Evolutionary conservation across 2,113 vertebrate genomes (phyloP).

Genomic region (Tautogolabrus adspersus): DNA sequence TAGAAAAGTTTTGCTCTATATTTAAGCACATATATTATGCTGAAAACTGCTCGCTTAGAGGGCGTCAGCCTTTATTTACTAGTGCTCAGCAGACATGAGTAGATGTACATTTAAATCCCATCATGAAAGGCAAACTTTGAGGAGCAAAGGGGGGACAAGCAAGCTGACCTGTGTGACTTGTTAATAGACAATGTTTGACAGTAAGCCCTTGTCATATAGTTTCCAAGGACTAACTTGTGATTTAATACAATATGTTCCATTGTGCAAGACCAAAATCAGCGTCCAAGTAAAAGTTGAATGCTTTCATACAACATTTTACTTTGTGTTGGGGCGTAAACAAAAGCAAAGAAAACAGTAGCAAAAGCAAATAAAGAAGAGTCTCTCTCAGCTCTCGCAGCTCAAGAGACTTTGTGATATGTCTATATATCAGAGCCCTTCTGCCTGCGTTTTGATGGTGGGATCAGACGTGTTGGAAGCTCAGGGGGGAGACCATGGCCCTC

Average conservation of each 20-base stretch:
- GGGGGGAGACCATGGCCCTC: slow-evolving; percentile 91
- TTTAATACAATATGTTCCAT: slow-evolving; percentile 50
- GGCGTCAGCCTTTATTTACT: slow-evolving; percentile 16
- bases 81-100: slow-evolving; percentile 50
- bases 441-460: slow-evolving; percentile 92
- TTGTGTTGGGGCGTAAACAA: slow-evolving; percentile 30
- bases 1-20: slow-evolving; percentile 21
- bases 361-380: slow-evolving; percentile 27
- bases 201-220: slow-evolving; percentile 16
- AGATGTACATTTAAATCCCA: slow-evolving; percentile 44
- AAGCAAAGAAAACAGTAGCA: slow-evolving; percentile 60
- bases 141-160: slow-evolving; percentile 37
- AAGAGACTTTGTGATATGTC: slow-evolving; percentile 17
- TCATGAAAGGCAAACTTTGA: slow-evolving; percentile 47
- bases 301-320: slow-evolving; percentile 26
- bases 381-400: slow-evolving; percentile 17
- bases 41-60: slow-evolving; percentile 33
- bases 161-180: slow-evolving; percentile 38
- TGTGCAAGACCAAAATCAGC: slow-evolving; percentile 33
- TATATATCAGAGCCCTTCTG: slow-evolving; percentile 90
- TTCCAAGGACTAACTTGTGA: slow-evolving; percentile 2
- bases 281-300: slow-evolving; percentile 33
- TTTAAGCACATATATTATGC: slow-evolving; percentile 25
- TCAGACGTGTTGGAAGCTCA: slow-evolving; percentile 88
- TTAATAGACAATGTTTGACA: slow-evolving; percentile 28